A percentile compares a stretch with the other conserved stretches of the same genome.
Evolutionary conservation across 1,140 invertebrate genomes (phyloP).

Genomic region (Lordiphosa clarofinis): DNA sequence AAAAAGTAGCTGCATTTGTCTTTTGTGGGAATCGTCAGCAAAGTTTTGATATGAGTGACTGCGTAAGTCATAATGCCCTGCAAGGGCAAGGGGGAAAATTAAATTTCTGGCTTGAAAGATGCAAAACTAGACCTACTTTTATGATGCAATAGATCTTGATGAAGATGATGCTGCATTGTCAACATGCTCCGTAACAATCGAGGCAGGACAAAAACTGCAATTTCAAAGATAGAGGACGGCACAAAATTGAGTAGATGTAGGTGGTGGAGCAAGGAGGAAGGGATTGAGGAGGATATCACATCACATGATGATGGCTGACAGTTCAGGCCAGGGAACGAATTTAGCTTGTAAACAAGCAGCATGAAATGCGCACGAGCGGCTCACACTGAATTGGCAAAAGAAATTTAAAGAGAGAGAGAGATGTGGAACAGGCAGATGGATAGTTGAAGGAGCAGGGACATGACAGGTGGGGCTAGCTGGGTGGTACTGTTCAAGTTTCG

Average conservation of each 20-base stretch:
- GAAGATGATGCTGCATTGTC: constrained; percentile 12
- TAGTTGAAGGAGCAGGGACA: no score
- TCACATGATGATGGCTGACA: constrained; percentile 16
- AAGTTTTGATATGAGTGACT: no score
- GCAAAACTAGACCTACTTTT: background rate
- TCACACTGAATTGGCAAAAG: constrained; percentile 7
- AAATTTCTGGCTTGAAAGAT: background rate
- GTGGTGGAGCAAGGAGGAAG: no score
- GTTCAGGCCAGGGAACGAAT: constrained; percentile 12
- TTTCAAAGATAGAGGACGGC: no score
- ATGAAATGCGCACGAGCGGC: constrained; percentile 10
- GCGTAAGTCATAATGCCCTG: no score
- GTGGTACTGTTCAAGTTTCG: no score
- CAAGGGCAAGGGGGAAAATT: no score
- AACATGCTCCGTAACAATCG: constrained; percentile 5
- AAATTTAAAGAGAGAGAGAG: background rate
- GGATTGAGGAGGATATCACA: constrained; percentile 1
- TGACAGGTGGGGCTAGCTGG: no score
- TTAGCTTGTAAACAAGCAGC: constrained; percentile 9
- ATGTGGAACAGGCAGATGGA: background rate
- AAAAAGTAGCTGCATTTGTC: constrained; percentile 9
- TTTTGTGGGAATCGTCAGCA: background rate
- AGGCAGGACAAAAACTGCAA: constrained; percentile 9
- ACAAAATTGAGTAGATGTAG: no score
- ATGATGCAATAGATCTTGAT: constrained; percentile 10